Evolutionary conservation across 2,797 vertebrate species (phyloP).

Genomic region (Pampus argenteus): DNA sequence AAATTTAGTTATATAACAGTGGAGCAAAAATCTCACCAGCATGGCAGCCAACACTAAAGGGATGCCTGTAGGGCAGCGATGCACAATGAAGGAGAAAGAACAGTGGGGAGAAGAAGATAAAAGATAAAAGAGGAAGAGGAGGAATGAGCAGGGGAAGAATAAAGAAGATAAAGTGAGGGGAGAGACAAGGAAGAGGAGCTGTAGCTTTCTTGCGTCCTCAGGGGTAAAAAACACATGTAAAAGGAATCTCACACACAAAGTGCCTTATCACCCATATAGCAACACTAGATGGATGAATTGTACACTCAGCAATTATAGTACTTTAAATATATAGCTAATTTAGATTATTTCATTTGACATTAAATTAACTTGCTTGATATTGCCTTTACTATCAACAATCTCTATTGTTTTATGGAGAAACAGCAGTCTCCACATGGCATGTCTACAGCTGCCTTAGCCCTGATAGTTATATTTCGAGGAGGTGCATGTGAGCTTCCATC

Average conservation of each 20-base stretch:
- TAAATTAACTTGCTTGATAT: background rate
- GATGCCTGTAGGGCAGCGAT: constrained; percentile 65
- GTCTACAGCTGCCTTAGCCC: background rate
- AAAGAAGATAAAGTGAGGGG: constrained; percentile 38
- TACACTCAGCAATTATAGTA: background rate
- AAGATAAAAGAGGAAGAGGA: constrained; percentile 31
- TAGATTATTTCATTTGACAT: background rate
- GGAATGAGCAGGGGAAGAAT: constrained; percentile 40
- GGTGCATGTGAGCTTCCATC: background rate
- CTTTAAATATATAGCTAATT: background rate
- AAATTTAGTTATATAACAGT: constrained; percentile 74
- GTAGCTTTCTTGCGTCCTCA: constrained; percentile 23
- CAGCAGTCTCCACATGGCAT: background rate
- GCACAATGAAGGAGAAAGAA: constrained; percentile 72
- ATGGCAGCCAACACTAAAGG: constrained; percentile 69
- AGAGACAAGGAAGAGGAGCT: constrained; percentile 25
- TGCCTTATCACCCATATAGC: background rate
- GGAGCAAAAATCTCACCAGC: constrained; percentile 66
- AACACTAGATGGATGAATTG: background rate
- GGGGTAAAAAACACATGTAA: constrained; percentile 7
- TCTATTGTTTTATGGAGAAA: background rate
- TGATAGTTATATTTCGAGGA: background rate
- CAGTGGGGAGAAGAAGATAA: constrained; percentile 42
- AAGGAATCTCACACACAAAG: background rate
- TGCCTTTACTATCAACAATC: background rate